Evolutionary conservation across 2,888 invertebrate genomes (phyloP), one percentile per base, ranked within the genome.

Genomic region (Gerosis bhagava): DNA sequence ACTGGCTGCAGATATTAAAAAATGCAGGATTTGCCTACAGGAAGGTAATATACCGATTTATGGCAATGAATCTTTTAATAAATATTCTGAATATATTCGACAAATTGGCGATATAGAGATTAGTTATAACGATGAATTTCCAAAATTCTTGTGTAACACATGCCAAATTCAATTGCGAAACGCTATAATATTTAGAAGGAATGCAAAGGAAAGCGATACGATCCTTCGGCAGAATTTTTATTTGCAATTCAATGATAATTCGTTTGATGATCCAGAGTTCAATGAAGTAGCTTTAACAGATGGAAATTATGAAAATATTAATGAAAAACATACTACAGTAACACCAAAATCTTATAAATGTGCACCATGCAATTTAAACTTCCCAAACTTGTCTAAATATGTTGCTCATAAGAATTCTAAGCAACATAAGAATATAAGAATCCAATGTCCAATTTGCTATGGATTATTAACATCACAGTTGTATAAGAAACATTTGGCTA

Each of bases 171-270:
- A 73, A 13, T 57, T 82, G 21, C 56, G 70, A 32, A 63, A 61
- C 8, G 79, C 80, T 12, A 50, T 75, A 26, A 21, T 59, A 44
- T 77, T 82, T 43, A 60, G 74, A 39, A 70, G 72, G 50, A 57
- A 61, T 1, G 81, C 79, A 0, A 67, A 70, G 48, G 59, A 73
- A 17, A 63, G 69, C 15, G 70, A 78, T 29, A 50, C 44, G 35
- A 26, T 65, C 5, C 62, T 77, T 5, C 56, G 60, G 1, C 56
- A 61, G 50, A 29, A 31, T 31, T 24, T 17, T n/a, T 48, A 17
- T 22, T 15, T 11, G 28, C 12, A 47, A 51, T 21, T 10, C 7
- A 11, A 17, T 15, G 6, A 3, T 16, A 15, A 17, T 21, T 15
- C 5, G 8, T 13, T 60, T 19, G 50, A 21, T 29, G 22, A 44